Percentiles rank a stretch among this genome's conserved stretches.
phyloP scores from a whole-genome alignment of 2,888 invertebrate species.

The Lysandra coridon region DNA sequence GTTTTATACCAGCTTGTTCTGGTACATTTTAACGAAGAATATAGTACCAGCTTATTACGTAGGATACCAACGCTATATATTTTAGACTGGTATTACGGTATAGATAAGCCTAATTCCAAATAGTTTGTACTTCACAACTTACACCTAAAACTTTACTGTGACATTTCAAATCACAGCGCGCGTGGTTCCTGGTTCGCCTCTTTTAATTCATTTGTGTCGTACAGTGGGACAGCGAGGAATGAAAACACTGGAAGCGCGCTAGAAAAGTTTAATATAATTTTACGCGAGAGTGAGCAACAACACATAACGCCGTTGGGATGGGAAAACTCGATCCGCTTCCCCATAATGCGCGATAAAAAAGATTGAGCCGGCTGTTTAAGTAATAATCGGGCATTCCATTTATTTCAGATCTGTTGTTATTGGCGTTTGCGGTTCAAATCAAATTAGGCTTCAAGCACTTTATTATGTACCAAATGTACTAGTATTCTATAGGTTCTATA shows the following conservation, averaged over 20 bases:
- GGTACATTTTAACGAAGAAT: slow-evolving; percentile 35
- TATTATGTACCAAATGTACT: background rate
- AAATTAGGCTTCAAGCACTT: background rate
- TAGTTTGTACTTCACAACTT: no score
- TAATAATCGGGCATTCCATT: slow-evolving; percentile 53
- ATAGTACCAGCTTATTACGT: background rate
- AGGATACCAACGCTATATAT: background rate
- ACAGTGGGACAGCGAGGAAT: slow-evolving; percentile 49
- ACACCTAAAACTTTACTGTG: background rate
- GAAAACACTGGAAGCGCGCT: slow-evolving; percentile 54
- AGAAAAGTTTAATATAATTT: slow-evolving; percentile 70
- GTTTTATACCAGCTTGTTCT: slow-evolving; percentile 40
- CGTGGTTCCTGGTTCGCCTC: background rate
- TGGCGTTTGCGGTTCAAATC: background rate
- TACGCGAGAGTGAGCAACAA: slow-evolving; percentile 64
- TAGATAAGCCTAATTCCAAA: no score
- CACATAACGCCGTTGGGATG: slow-evolving; percentile 58
- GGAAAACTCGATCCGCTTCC: slow-evolving; percentile 66
- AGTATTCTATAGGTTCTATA: background rate
- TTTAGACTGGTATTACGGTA: no score
- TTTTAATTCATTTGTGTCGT: slow-evolving; percentile 21
- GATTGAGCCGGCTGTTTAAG: slow-evolving; percentile 73
- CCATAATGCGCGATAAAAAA: slow-evolving; percentile 74
- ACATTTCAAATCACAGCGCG: background rate
- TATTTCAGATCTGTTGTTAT: background rate